Evolutionary conservation across 1,140 invertebrate genomes (phyloP).

Genomic region (Lethrus apterus): DNA sequence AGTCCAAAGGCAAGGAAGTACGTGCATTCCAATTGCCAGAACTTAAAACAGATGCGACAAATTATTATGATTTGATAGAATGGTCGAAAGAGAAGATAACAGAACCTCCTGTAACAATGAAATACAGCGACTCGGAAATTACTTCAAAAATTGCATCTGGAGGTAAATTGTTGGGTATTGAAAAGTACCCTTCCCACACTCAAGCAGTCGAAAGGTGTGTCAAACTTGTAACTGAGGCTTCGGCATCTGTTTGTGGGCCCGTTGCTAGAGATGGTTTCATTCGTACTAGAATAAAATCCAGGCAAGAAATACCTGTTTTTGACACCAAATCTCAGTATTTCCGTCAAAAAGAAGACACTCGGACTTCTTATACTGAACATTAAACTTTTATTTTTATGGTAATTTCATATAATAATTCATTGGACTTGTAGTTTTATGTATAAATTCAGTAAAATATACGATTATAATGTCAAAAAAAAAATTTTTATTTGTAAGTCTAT

Average conservation of each 20-base stretch:
- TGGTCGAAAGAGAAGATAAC: neutral
- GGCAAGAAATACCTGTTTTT: neutral
- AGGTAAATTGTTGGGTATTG: too few relatives aligned
- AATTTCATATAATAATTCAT: too few relatives aligned
- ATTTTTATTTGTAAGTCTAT: too few relatives aligned
- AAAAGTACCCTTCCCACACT: slow-evolving; percentile 29
- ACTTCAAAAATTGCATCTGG: neutral
- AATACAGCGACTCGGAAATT: neutral
- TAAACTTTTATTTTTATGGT: too few relatives aligned
- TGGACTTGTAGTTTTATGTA: too few relatives aligned
- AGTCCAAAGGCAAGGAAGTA: neutral
- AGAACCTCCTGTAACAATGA: neutral
- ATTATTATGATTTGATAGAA: neutral
- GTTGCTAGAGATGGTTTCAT: slow-evolving; percentile 23
- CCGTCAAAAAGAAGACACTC: too few relatives aligned
- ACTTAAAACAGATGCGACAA: neutral
- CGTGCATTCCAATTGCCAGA: neutral
- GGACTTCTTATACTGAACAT: too few relatives aligned
- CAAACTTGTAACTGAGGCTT: slow-evolving; percentile 30
- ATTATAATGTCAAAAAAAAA: too few relatives aligned
- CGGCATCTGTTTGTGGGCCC: slow-evolving; percentile 19
- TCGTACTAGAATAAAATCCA: neutral
- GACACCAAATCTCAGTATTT: too few relatives aligned
- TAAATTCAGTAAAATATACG: too few relatives aligned
- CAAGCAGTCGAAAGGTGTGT: slow-evolving; percentile 31